A percentile compares a stretch with the other conserved stretches of the same genome.
These are phyloP conservation scores for Eudasyphora cyanicolor DNA, from an alignment of 2,888 invertebrate species.

Conservation along the genomic window DNA sequence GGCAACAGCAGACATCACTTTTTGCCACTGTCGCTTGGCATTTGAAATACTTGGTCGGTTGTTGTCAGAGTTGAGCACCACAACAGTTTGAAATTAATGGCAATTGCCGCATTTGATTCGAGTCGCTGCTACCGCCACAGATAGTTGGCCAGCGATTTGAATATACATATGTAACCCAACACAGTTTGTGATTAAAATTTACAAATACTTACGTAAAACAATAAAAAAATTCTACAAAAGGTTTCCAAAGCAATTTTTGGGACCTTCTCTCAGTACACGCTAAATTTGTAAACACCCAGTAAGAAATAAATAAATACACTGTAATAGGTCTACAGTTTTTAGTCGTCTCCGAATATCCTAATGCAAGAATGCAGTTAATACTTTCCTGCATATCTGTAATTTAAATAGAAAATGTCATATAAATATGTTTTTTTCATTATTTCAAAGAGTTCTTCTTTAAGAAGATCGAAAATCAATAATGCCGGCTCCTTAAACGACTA, in stretches of 20 bases:
- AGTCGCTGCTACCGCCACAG: neutral
- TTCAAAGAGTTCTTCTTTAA: too few species aligned
- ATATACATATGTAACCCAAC: slow-evolving; percentile 1
- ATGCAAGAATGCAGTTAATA: too few species aligned
- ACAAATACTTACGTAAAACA: too few species aligned
- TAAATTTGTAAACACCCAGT: too few species aligned
- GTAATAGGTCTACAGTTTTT: too few species aligned
- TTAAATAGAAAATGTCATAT: too few species aligned
- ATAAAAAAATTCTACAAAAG: neutral
- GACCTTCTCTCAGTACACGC: neutral
- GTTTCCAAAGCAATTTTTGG: neutral
- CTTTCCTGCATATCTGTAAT: too few species aligned
- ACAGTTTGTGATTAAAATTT: neutral
- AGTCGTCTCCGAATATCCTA: too few species aligned
- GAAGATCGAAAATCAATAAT: too few species aligned
- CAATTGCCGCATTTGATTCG: neutral
- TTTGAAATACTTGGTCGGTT: neutral
- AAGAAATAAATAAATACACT: too few species aligned
- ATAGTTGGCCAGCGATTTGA: slow-evolving; percentile 2
- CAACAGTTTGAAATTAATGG: neutral
- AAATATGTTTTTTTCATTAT: too few species aligned
- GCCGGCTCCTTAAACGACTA: too few species aligned
- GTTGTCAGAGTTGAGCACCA: neutral
- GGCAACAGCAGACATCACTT: neutral
- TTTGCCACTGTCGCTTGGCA: slow-evolving; percentile 19